A percentile compares a stretch with the other conserved stretches of the same genome.
These are phyloP conservation scores for Luehdorfia chinensis DNA, from an alignment of 1,140 invertebrate genomes.

Conservation along the genomic window DNA sequence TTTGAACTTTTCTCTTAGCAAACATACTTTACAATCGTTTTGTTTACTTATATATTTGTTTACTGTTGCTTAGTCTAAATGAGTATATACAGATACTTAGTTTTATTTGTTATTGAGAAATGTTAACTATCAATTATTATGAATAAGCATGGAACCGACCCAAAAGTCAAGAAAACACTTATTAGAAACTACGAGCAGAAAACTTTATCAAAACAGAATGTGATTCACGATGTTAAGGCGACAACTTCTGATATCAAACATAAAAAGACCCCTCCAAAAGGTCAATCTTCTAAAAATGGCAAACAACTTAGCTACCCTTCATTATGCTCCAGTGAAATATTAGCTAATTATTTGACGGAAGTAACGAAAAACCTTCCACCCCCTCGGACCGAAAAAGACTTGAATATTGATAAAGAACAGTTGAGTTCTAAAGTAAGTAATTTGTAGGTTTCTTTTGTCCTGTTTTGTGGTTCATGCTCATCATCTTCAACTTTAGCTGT, in stretches of 20 bases:
- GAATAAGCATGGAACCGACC: constrained; percentile 41
- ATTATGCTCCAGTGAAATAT: constrained; percentile 50
- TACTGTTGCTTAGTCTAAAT: no score
- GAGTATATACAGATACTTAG: no score
- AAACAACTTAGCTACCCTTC: constrained; percentile 41
- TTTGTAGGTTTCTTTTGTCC: constrained; percentile 11
- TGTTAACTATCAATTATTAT: no score
- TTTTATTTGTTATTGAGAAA: no score
- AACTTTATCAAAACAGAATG: constrained; percentile 19
- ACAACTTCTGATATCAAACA: constrained; percentile 27
- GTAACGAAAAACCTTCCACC: constrained; percentile 36
- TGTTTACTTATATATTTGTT: no score
- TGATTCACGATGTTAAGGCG: constrained; percentile 30
- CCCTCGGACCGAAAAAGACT: constrained; percentile 25
- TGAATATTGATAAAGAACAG: constrained; percentile 38
- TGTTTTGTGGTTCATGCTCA: no score
- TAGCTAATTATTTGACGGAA: constrained; percentile 54
- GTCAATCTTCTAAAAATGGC: constrained; percentile 23
- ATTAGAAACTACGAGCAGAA: constrained; percentile 49
- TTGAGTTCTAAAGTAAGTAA: constrained; percentile 46
- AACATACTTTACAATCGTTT: no score
- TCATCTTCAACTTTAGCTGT: no score
- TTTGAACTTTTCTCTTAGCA: no score
- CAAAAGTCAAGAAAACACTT: constrained; percentile 62
- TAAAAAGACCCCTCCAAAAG: constrained; percentile 11